Evolutionary conservation across 2,113 vertebrate genomes (phyloP).

Genomic region (Nicator chloris): DNA sequence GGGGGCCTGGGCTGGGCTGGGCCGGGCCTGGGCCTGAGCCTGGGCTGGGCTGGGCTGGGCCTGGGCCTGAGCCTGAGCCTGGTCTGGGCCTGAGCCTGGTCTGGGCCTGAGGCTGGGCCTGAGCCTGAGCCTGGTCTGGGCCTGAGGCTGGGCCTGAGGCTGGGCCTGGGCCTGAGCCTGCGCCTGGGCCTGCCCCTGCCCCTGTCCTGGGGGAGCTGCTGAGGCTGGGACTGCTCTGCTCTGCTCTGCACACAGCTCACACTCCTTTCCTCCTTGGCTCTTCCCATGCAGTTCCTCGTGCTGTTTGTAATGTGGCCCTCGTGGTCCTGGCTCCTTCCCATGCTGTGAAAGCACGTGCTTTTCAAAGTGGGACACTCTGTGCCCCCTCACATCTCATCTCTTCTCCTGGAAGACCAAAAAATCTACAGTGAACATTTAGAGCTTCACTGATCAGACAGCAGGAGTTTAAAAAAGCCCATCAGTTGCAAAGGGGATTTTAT

Average conservation of each 20-base stretch:
- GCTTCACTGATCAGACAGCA: background rate
- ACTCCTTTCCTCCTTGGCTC: background rate
- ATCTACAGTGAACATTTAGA: background rate
- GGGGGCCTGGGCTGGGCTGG: too few relatives aligned
- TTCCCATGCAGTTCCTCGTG: background rate
- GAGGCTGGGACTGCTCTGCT: background rate
- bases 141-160: too few relatives aligned
- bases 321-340: background rate
- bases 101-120: too few relatives aligned
- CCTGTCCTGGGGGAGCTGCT: too few relatives aligned
- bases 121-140: too few relatives aligned
- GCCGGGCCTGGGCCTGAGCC: too few relatives aligned
- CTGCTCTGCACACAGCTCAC: background rate
- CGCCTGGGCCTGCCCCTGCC: too few relatives aligned
- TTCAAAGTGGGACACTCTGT: background rate
- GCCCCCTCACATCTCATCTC: slow-evolving; percentile 11
- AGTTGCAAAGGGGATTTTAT: slow-evolving; percentile 22
- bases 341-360: background rate
- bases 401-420: slow-evolving; percentile 19
- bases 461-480: background rate
- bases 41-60: too few relatives aligned
- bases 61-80: too few relatives aligned
- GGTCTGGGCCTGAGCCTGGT: too few relatives aligned
- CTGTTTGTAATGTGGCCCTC: background rate
- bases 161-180: too few relatives aligned